Conservation (phyloP, 2,113 vertebrate species). For the Pangasianodon gigas region DNA sequence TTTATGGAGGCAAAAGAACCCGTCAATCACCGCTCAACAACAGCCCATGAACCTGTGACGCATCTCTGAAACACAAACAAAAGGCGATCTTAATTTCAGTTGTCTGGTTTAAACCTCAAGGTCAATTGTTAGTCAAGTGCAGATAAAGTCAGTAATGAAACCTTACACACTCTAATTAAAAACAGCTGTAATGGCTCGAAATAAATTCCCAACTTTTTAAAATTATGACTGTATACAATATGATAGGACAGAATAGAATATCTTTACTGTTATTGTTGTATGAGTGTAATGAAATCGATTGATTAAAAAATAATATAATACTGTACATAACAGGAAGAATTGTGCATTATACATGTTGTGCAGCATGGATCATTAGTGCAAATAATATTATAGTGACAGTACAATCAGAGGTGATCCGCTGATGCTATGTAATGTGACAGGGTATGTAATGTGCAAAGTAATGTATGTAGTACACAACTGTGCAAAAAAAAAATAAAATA, state of each 20-base stretch:
- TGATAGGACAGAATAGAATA: background rate
- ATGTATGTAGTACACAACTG: background rate
- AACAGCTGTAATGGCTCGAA: background rate
- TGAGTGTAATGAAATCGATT: background rate
- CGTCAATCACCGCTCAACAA: slow-evolving; percentile 5
- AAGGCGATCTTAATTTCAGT: background rate
- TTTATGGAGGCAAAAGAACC: background rate
- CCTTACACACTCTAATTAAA: background rate
- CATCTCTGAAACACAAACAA: background rate
- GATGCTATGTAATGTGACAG: background rate
- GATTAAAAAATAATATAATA: background rate
- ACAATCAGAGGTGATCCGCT: background rate
- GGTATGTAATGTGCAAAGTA: background rate
- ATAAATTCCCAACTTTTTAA: background rate
- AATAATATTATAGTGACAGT: background rate
- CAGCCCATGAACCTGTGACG: slow-evolving; percentile 17
- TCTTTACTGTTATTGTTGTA: background rate
- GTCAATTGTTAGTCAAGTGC: background rate
- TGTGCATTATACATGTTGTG: background rate
- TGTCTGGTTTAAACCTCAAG: background rate
- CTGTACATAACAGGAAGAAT: background rate
- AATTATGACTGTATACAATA: background rate
- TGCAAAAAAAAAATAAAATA: no score
- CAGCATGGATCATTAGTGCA: background rate
- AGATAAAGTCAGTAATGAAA: background rate